Conservation (phyloP, 2,888 invertebrate genomes). For the Perizoma flavofasciatum region DNA sequence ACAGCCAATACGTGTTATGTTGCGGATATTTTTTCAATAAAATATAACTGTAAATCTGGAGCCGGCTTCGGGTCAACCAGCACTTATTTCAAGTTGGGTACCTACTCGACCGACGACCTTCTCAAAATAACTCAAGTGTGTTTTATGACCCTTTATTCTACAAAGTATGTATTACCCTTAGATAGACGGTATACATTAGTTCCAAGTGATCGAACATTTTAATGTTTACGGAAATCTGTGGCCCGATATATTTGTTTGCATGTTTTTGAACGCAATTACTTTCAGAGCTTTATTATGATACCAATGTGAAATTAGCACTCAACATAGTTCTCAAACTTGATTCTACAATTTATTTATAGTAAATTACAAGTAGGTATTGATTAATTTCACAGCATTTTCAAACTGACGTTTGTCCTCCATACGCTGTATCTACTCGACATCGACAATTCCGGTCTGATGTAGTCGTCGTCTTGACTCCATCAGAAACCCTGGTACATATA, state of each 20-base stretch:
- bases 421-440: slow-evolving; percentile 21
- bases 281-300: no score
- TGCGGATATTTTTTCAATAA: neutral
- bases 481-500: no score
- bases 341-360: no score
- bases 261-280: no score
- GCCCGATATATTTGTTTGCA: no score
- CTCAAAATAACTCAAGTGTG: slow-evolving; percentile 4
- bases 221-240: neutral
- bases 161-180: neutral
- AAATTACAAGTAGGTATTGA: slow-evolving; percentile 8
- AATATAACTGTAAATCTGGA: neutral
- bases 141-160: slow-evolving; percentile 20
- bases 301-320: no score
- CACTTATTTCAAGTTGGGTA: slow-evolving; percentile 9
- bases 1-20: neutral
- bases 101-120: slow-evolving; percentile 22
- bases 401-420: slow-evolving; percentile 25
- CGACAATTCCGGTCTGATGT: slow-evolving; percentile 23
- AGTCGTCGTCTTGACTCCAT: slow-evolving; percentile 12
- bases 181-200: neutral
- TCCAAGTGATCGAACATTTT: slow-evolving; percentile 1
- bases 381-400: slow-evolving; percentile 20
- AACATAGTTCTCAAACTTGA: no score
- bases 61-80: neutral